A percentile compares a stretch with the other conserved stretches of the same genome.
phyloP scores from a whole-genome alignment of 2,888 invertebrate genomes.

The Cecidostiba fungosa region DNA sequence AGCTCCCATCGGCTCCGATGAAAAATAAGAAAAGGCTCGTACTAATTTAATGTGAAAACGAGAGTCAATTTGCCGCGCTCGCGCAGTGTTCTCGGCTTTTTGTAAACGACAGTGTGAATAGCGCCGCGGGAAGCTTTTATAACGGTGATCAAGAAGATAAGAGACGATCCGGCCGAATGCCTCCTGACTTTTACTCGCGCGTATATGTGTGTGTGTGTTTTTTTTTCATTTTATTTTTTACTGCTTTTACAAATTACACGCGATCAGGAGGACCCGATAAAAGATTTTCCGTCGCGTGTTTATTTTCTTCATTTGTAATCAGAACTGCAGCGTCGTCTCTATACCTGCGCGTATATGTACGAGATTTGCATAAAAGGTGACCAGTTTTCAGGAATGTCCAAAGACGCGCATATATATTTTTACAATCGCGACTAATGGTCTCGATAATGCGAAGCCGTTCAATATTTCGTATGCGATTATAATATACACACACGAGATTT shows the following conservation, averaged over 20 bases:
- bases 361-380: constrained; percentile 12
- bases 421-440: constrained; percentile 3
- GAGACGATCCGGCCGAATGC: constrained; percentile 20
- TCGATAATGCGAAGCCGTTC: constrained; percentile 3
- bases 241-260: constrained; percentile 29
- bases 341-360: too few species aligned
- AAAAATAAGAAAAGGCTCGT: background rate
- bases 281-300: constrained; percentile 10
- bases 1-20: background rate
- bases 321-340: background rate
- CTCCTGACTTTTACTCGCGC: constrained; percentile 6
- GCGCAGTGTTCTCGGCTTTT: constrained; percentile 10
- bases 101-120: background rate
- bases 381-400: constrained; percentile 8
- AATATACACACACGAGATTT: background rate
- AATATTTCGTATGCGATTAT: background rate
- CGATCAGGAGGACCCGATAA: constrained; percentile 1
- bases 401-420: background rate
- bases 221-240: background rate
- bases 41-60: constrained; percentile 45
- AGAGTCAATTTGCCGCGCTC: constrained; percentile 19
- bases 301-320: background rate
- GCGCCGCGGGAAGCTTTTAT: constrained; percentile 23
- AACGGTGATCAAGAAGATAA: constrained; percentile 40
- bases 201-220: too few species aligned